phyloP scores from a whole-genome alignment of 2,888 invertebrate species.

The Callosobruchus maculatus region DNA sequence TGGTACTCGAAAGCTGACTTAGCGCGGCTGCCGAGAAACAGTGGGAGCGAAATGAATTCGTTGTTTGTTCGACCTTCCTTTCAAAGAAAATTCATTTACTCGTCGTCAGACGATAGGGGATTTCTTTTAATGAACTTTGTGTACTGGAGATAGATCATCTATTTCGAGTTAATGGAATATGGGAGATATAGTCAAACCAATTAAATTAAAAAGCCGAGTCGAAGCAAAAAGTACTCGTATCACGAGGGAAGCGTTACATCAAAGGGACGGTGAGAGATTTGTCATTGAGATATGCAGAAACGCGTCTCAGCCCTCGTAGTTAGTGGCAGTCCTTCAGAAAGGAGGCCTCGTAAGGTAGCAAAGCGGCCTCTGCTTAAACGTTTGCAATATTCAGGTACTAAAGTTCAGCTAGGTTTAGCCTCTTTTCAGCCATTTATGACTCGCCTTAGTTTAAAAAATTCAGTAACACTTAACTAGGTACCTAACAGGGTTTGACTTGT shows the following conservation, averaged over 20 bases:
- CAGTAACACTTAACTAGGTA: too few species aligned
- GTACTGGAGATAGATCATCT: slow-evolving; percentile 1
- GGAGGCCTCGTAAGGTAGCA: background rate
- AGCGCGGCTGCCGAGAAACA: slow-evolving; percentile 3
- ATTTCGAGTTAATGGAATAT: background rate
- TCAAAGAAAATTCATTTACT: slow-evolving; percentile 6
- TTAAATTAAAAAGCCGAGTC: background rate
- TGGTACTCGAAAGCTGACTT: slow-evolving; percentile 5
- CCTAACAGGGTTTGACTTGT: too few species aligned
- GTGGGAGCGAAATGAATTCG: slow-evolving; percentile 6
- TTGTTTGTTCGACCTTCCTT: slow-evolving; percentile 6
- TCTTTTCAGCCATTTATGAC: background rate
- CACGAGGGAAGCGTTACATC: background rate
- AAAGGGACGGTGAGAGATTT: background rate
- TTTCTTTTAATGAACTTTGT: slow-evolving; percentile 11
- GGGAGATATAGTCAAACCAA: background rate
- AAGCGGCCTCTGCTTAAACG: background rate
- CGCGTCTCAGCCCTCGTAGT: background rate
- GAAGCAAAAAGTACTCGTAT: background rate
- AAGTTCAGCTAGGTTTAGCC: background rate
- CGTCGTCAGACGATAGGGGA: slow-evolving; percentile 2
- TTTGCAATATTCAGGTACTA: background rate
- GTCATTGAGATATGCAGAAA: background rate
- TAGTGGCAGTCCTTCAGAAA: background rate
- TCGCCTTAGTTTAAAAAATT: too few species aligned